Evolutionary conservation across 1,140 invertebrate species (phyloP), one percentile per base, ranked within the genome.

Genomic region (Matsumurasca onukii): DNA sequence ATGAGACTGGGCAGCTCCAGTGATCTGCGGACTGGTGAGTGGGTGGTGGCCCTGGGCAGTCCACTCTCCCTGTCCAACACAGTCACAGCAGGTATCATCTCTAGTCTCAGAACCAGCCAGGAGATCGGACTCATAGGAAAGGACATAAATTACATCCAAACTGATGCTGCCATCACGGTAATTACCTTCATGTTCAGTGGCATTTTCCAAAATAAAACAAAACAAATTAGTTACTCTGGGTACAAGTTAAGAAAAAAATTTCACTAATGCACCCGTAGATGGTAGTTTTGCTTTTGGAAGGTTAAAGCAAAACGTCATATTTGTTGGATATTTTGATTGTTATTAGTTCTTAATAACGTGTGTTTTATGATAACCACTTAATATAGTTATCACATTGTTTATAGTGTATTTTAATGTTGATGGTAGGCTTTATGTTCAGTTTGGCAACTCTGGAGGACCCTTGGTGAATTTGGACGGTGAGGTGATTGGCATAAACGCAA

Each of bases 371-470:
- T n/a, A n/a, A n/a, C n/a, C n/a, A n/a, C n/a, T n/a, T n/a, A n/a
- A n/a, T n/a, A n/a, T n/a, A n/a, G n/a, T n/a, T n/a, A n/a, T n/a
- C n/a, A n/a, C n/a, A n/a, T n/a, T n/a, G n/a, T n/a, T n/a, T n/a
- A n/a, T n/a, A n/a, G n/a, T n/a, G n/a, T n/a, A n/a, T n/a, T n/a
- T n/a, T n/a, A n/a, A n/a, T n/a, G n/a, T n/a, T n/a, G n/a, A n/a
- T n/a, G n/a, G n/a, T n/a, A n/a, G n/a, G n/a, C n/a, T n/a, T n/a
- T n/a, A n/a, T n/a, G 67, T 71, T 45, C 70, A 90, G 87, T 95
- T 95, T 82, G 95, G 95, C 12, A 98, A 98, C 81, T 97, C 94
- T 20, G 95, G 96, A 17, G 95, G 96, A 0, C 96, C 96, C 0
- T 77, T 98, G 9, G 89, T 98, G 0, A 97, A 98, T 81, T 80